phyloP scores from a whole-genome alignment of 2,797 vertebrate genomes.

The Mycteria americana region DNA sequence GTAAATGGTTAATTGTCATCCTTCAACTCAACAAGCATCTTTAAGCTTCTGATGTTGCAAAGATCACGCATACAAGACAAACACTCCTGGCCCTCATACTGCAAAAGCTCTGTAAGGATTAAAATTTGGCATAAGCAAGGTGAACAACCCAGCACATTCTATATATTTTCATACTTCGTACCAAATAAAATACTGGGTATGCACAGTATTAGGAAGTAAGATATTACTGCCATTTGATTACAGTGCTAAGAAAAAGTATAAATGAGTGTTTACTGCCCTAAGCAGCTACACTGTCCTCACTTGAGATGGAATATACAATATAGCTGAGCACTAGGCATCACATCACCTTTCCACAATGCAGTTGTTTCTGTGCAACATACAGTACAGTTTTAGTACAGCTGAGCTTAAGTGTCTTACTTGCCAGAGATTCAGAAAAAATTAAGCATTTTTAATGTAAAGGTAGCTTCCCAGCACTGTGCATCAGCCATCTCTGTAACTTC shows the following conservation, averaged over 20 bases:
- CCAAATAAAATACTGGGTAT: not conserved
- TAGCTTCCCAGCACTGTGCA: conserved; percentile 30
- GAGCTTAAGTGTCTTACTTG: not conserved
- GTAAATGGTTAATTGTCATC: not conserved
- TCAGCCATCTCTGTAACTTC: not conserved
- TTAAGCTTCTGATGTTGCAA: not conserved
- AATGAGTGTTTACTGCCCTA: not conserved
- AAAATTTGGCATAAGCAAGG: not conserved
- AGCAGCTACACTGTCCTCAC: not conserved
- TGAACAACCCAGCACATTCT: not conserved
- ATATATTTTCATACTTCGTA: not conserved
- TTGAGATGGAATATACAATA: not conserved
- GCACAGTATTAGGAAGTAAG: conserved; percentile 17
- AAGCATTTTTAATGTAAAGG: not conserved
- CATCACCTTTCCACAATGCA: not conserved
- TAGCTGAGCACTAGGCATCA: not conserved
- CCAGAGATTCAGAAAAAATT: not conserved
- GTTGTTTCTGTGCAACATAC: not conserved
- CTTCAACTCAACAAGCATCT: not conserved
- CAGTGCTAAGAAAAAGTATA: not conserved
- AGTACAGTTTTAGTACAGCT: not conserved
- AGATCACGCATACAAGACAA: not conserved
- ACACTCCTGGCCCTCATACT: not conserved
- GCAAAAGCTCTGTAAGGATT: not conserved
- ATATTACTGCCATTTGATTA: not conserved